These are phyloP conservation scores for Drosophila birchii DNA, from an alignment of 2,888 invertebrate species.

Conservation along the genomic window DNA sequence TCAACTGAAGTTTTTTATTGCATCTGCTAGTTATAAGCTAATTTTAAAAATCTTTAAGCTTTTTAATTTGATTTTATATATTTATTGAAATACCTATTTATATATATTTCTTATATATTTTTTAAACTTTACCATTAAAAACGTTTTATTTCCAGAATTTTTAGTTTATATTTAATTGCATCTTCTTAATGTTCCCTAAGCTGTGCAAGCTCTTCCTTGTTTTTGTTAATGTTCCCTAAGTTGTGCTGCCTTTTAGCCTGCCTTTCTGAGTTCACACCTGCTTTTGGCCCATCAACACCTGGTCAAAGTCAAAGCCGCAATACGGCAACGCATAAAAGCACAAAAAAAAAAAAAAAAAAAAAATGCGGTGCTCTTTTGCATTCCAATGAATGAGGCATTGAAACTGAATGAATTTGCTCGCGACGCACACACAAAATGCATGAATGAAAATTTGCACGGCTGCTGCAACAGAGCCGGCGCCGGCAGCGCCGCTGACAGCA, in stretches of 20 bases:
- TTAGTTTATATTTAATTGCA: neutral
- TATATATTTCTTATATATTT: neutral
- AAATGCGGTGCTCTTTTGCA: slow-evolving; percentile 36
- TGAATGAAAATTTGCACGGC: slow-evolving; percentile 74
- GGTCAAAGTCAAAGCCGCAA: slow-evolving; percentile 37
- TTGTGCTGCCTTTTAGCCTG: neutral
- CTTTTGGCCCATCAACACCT: slow-evolving; percentile 21
- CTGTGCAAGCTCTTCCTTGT: neutral
- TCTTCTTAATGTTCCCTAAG: neutral
- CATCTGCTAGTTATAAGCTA: neutral
- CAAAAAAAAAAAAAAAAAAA: slow-evolving; percentile 5
- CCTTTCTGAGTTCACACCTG: slow-evolving; percentile 15
- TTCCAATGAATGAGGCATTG: slow-evolving; percentile 68
- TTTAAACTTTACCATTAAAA: neutral
- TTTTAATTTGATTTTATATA: neutral
- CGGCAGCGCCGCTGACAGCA: slow-evolving; percentile 46
- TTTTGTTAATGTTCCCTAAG: neutral
- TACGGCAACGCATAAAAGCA: slow-evolving; percentile 2
- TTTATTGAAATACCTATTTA: neutral
- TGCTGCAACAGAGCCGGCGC: slow-evolving; percentile 51
- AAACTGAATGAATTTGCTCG: slow-evolving; percentile 72
- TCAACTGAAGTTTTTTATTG: no score
- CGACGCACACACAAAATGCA: slow-evolving; percentile 61
- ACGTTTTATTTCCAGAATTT: neutral
- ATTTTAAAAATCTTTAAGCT: neutral